Base-by-base conservation (phyloP, 1,140 invertebrate species). In the Parapsyche elsis region DNA sequence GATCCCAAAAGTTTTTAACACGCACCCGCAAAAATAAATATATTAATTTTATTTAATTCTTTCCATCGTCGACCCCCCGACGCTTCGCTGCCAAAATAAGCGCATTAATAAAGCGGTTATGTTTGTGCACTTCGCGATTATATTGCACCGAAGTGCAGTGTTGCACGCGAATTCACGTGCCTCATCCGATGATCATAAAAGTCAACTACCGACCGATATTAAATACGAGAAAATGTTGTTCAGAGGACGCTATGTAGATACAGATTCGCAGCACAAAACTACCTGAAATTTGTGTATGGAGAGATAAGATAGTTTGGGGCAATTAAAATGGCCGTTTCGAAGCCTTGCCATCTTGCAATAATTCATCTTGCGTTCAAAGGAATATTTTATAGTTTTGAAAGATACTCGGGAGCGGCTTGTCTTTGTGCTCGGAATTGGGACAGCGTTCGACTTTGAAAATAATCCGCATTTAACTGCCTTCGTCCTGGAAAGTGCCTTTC, bases 161-260 rank as follows among this genome's bases (percentile, higher is more conserved):
- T 9, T 16, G 21, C 71, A 74, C 71, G 71, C 71, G 71, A 49
- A 71, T 30, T 49, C 71, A 21, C 26, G 26, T 74, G 44, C 24
- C 14, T n/a, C 67, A 26, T 16, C 45, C 71, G 71, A 74, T 74
- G 16, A 16, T 10, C 67, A 24, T 57, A 57, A 57, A 57, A 57
- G 53, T 57, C 19, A 38, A 38, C 30, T 38, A 38, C 30, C 30
- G 30, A 38, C n/a, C 30, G 30, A 38, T 38, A 38, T 38, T 38
- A 38, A 38, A 38, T 38, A 38, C 7, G 30, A 7, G 30, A 38
- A 38, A 38, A 38, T 38, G 7, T 38, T 38, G n/a, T n/a, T n/a
- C n/a, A n/a, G n/a, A n/a, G n/a, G n/a, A n/a, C n/a, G n/a, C n/a
- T n/a, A 38, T 38, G 2, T 38, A 1, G 30, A 38, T 7, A 38